phyloP scores from a whole-genome alignment of 1,140 invertebrate genomes.

The Drosophila bocki region DNA sequence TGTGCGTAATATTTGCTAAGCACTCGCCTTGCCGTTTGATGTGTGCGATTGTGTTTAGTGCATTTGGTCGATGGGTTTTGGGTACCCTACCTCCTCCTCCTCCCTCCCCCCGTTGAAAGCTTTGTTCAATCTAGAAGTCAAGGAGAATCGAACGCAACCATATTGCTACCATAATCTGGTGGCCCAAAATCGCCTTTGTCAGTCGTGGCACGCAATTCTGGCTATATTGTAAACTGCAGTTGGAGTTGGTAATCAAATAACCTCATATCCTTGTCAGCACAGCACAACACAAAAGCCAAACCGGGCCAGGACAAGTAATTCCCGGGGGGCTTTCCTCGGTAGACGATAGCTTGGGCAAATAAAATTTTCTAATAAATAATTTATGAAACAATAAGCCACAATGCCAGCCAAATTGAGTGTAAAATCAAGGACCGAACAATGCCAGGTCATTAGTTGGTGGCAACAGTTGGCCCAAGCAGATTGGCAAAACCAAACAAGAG shows the following conservation, averaged over 20 bases:
- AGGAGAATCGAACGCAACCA: constrained; percentile 10
- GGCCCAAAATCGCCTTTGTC: constrained; percentile 32
- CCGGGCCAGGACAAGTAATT: constrained; percentile 27
- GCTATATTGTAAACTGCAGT: constrained; percentile 15
- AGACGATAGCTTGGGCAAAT: constrained; percentile 27
- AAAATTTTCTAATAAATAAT: constrained; percentile 73
- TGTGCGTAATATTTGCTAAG: constrained; percentile 55
- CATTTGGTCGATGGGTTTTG: constrained; percentile 15
- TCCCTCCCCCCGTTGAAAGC: background rate
- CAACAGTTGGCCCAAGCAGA: constrained; percentile 45
- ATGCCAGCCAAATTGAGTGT: constrained; percentile 71
- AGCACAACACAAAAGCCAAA: background rate
- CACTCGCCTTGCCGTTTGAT: constrained; percentile 37
- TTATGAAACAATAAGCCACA: constrained; percentile 68
- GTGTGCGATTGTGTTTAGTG: constrained; percentile 28
- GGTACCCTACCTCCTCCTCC: background rate
- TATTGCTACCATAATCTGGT: constrained; percentile 39
- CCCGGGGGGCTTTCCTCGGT: background rate
- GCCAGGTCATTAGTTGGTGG: constrained; percentile 65
- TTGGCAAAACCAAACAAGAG: constrained; percentile 5
- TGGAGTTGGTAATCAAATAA: constrained; percentile 19
- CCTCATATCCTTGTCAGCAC: constrained; percentile 9
- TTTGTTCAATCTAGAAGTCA: constrained; percentile 19
- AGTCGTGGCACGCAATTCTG: constrained; percentile 29
- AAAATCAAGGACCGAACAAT: constrained; percentile 69